phyloP scores from a whole-genome alignment of 2,113 vertebrate genomes.

The Macquaria ambigua region DNA sequence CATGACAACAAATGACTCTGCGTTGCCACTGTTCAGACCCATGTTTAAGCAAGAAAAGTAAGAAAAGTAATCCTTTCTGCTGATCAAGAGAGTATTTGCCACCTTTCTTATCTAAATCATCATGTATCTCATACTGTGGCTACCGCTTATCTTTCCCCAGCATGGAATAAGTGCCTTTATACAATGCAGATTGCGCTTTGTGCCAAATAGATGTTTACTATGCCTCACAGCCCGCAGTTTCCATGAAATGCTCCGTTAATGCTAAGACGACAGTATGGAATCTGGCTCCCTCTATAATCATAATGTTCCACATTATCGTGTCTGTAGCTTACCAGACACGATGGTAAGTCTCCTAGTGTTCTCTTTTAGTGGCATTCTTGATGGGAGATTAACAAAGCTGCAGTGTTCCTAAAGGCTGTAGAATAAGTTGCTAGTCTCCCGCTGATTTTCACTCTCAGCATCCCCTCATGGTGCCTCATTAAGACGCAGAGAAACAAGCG shows the following conservation, averaged over 20 bases:
- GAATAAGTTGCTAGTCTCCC: conserved; percentile 64
- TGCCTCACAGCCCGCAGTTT: conserved; percentile 30
- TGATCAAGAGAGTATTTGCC: conserved; percentile 26
- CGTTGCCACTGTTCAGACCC: not conserved
- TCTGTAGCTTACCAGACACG: conserved; percentile 10
- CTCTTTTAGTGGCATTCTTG: conserved; percentile 30
- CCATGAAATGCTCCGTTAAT: conserved; percentile 14
- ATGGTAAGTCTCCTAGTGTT: conserved; percentile 25
- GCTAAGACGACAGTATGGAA: conserved; percentile 14
- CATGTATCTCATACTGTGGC: not conserved
- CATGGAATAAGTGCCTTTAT: conserved; percentile 9
- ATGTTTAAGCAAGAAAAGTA: conserved; percentile 16
- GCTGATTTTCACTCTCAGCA: conserved; percentile 72
- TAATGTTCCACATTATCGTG: conserved; percentile 13
- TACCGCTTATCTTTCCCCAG: conserved; percentile 8
- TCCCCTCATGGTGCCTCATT: conserved; percentile 80
- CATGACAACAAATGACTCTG: conserved; percentile 19
- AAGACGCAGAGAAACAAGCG: conserved; percentile 73
- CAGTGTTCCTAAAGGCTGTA: conserved; percentile 49
- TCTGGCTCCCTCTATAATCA: conserved; percentile 40
- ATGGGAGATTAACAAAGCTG: conserved; percentile 63
- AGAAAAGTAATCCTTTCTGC: conserved; percentile 8
- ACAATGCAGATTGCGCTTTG: conserved; percentile 7
- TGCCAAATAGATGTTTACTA: conserved; percentile 52
- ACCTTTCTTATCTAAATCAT: conserved; percentile 29